Evolutionary conservation across 2,888 invertebrate species (phyloP).

Genomic region (Galeruca laticollis): DNA sequence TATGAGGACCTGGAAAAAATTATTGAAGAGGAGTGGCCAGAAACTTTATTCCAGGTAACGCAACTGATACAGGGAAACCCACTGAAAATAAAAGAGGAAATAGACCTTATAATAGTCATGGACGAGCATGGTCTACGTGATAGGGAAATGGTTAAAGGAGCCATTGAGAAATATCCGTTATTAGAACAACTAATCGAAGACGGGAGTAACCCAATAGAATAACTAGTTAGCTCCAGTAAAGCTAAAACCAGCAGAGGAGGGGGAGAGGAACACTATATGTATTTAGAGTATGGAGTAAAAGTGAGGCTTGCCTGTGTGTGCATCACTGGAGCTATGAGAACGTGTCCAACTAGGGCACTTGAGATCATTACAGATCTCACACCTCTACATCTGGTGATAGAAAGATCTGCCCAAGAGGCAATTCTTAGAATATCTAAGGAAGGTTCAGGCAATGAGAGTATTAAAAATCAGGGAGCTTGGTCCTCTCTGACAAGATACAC

Average conservation of each 20-base stretch:
- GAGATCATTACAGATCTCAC: too few species aligned
- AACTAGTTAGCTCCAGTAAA: conserved; percentile 12
- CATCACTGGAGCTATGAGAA: too few species aligned
- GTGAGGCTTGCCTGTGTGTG: too few species aligned
- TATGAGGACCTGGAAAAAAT: conserved; percentile 8
- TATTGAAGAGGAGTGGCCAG: conserved; percentile 5
- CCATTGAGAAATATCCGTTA: conserved; percentile 6
- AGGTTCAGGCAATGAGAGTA: too few species aligned
- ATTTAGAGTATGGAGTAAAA: conserved; percentile 19
- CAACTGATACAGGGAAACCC: neutral
- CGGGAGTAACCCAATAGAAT: neutral
- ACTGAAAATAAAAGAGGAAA: neutral
- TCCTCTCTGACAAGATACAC: too few species aligned
- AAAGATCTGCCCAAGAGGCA: too few species aligned
- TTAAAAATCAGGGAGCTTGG: too few species aligned
- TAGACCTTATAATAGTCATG: neutral
- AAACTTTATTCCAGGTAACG: conserved; percentile 2
- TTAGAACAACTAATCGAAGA: conserved; percentile 9
- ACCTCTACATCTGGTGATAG: too few species aligned
- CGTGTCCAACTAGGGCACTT: too few species aligned
- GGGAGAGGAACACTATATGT: conserved; percentile 19
- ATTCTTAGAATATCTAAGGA: too few species aligned
- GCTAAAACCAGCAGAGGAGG: conserved; percentile 14
- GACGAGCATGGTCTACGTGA: neutral
- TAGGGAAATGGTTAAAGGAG: conserved; percentile 4